phyloP scores from a whole-genome alignment of 2,113 vertebrate genomes.

The Puma concolor region DNA sequence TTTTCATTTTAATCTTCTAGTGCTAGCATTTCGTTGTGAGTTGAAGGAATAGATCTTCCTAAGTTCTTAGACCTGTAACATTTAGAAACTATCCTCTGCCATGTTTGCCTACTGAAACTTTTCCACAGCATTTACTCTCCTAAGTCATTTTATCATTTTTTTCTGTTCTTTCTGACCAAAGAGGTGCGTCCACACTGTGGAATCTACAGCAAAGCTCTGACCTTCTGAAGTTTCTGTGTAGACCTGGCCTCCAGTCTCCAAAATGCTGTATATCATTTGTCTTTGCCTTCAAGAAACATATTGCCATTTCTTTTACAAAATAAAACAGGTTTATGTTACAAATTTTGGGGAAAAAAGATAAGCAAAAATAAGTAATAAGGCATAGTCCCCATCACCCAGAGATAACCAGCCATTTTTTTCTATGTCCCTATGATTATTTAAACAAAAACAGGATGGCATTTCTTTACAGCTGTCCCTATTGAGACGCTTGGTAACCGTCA shows the following conservation, averaged over 20 bases:
- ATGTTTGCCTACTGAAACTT: background rate
- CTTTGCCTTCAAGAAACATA: background rate
- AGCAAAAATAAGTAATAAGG: background rate
- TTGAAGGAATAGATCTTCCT: slow-evolving; percentile 38
- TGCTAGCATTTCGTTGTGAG: background rate
- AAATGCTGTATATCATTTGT: background rate
- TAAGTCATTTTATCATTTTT: background rate
- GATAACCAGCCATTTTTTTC: background rate
- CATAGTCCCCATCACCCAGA: background rate
- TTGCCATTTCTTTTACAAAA: slow-evolving; percentile 12
- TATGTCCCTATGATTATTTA: background rate
- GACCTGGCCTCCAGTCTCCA: background rate
- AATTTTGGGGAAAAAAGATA: background rate
- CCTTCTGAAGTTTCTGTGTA: background rate
- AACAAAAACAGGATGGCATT: slow-evolving; percentile 13
- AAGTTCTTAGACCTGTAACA: slow-evolving; percentile 27
- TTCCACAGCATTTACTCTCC: background rate
- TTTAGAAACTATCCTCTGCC: background rate
- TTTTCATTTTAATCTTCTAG: slow-evolving; percentile 50
- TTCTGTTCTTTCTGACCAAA: background rate
- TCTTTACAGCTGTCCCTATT: background rate
- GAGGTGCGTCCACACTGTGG: background rate
- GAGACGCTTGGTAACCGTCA: background rate
- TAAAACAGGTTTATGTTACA: background rate
- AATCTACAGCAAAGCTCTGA: background rate